Percentiles rank a stretch among this genome's conserved stretches.
Conservation (phyloP, 30 jellyfish, hydroid and myxozoan species). For the Pelagia noctiluca region DNA sequence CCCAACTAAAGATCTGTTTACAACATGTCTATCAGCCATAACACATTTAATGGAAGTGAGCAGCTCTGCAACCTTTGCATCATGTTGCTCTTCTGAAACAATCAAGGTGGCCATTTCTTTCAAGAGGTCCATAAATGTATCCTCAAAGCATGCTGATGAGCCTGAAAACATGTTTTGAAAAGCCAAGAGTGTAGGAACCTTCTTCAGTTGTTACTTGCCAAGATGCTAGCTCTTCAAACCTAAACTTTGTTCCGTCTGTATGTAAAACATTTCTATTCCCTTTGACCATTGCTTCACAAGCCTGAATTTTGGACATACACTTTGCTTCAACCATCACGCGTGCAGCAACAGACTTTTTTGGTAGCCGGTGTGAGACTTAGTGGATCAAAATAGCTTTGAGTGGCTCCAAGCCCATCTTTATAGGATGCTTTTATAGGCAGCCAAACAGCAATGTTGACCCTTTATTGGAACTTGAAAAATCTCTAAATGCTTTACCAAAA, state of each 20-base stretch:
- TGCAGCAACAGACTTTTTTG: not conserved
- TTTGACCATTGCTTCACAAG: not conserved
- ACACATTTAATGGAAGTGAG: conserved; percentile 1
- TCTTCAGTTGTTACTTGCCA: conserved; percentile 13
- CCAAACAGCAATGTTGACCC: no score
- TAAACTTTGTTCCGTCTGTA: conserved; percentile 17
- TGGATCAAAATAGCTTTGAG: no score
- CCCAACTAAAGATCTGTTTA: not conserved
- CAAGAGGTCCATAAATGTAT: conserved; percentile 4
- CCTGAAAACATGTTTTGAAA: conserved; percentile 36
- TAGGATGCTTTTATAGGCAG: no score
- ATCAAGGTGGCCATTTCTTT: conserved; percentile 9
- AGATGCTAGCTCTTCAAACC: not conserved
- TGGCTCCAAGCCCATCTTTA: no score
- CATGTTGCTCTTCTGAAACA: conserved; percentile 9
- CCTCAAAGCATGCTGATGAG: conserved; percentile 9
- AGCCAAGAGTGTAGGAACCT: conserved; percentile 41
- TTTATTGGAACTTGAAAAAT: conserved; percentile 34
- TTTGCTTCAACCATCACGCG: not conserved
- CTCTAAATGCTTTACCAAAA: conserved; percentile 18
- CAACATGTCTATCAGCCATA: conserved; percentile 5
- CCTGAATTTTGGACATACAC: not conserved
- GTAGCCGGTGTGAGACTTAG: no score
- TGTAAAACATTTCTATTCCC: not conserved
- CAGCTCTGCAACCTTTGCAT: conserved; percentile 8